Percentiles rank a stretch among this genome's conserved stretches.
These are phyloP conservation scores for Drosophila phalerata DNA, from an alignment of 2,888 invertebrate species.

Conservation along the genomic window DNA sequence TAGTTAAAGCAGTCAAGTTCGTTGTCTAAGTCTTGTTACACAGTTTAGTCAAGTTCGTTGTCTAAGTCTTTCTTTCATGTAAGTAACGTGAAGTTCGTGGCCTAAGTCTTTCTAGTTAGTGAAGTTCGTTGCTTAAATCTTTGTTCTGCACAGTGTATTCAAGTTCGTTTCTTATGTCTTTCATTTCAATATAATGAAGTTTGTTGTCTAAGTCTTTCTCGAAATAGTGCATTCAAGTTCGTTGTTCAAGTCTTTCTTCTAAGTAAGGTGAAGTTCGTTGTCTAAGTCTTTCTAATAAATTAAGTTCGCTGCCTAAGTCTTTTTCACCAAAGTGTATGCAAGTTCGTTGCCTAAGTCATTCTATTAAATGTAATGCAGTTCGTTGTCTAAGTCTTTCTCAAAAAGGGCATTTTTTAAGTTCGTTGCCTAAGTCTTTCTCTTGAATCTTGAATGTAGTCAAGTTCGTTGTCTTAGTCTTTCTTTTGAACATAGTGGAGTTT, in stretches of 20 bases:
- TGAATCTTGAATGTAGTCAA: neutral
- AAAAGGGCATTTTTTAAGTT: neutral
- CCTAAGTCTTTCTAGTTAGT: slow-evolving; percentile 7
- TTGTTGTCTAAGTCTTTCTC: neutral
- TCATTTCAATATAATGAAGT: neutral
- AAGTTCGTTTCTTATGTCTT: neutral
- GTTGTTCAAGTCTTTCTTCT: slow-evolving; percentile 10
- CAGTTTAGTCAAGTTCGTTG: slow-evolving; percentile 5
- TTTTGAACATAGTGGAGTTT: slow-evolving; percentile 1
- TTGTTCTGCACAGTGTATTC: neutral
- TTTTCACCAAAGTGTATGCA: neutral
- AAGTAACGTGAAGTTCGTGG: slow-evolving; percentile 7
- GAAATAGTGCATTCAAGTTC: neutral
- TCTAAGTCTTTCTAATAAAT: slow-evolving; percentile 11
- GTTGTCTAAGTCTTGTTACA: neutral
- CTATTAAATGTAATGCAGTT: neutral
- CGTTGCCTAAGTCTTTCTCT: too few species aligned
- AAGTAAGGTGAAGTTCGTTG: slow-evolving; percentile 7
- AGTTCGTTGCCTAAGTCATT: slow-evolving; percentile 11
- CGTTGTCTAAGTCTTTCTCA: slow-evolving; percentile 16
- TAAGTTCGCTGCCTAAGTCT: slow-evolving; percentile 24
- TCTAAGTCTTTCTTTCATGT: slow-evolving; percentile 11
- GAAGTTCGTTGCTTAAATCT: neutral
- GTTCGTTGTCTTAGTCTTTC: slow-evolving; percentile 6
- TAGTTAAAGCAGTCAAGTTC: neutral